Base-by-base conservation (phyloP, 2,888 invertebrate species). In the Mythimna lalbum region DNA sequence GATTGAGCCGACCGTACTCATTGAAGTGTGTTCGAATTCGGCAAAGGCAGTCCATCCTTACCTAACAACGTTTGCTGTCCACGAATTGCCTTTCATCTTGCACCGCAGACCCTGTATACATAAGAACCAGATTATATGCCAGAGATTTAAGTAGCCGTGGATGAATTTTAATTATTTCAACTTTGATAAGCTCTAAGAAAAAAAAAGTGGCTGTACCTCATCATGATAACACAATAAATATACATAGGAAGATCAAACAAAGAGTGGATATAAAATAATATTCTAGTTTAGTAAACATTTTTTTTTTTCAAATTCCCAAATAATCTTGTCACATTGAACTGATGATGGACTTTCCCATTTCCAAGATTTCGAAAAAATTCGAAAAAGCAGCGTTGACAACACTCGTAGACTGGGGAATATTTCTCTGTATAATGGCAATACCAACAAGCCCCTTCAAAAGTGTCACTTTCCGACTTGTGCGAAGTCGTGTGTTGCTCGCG, bases 391-490 rank as follows among this genome's bases (percentile, higher is more conserved):
- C 12, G 49, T 19, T 62, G 67, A 49, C 61, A 52, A 67, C 80
- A 76, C 68, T 66, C 2, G 17, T 6, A 1, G 43, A 43, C 14
- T 14, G 49, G 56, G 43, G 33, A 57, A 10, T 52, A 66, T 50
- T 21, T 33, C 2, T 56, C 23, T 43, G 23, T 21, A 12, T 3
- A 5, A 67, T 69, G 77, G 85, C 72, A 83, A 83, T 80, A 81
- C 74, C 72, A 77, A 69, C 0, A 9, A 64, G 59, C 71, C 73
- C 73, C 85, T 49, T 89, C 87, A 88, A 87, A 88, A 87, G 85
- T 91, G 91, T 89, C 91, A 91, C 88, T 88, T 90, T 91, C 89
- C 90, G 90, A 90, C 90, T 91, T 90, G 91, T 88, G 86, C 77
- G 87, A 86, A 90, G 91, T 90, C 87, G 92, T 92, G 91, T 90